Conservation (phyloP, 2,797 vertebrate genomes). For the Euthynnus affinis region DNA sequence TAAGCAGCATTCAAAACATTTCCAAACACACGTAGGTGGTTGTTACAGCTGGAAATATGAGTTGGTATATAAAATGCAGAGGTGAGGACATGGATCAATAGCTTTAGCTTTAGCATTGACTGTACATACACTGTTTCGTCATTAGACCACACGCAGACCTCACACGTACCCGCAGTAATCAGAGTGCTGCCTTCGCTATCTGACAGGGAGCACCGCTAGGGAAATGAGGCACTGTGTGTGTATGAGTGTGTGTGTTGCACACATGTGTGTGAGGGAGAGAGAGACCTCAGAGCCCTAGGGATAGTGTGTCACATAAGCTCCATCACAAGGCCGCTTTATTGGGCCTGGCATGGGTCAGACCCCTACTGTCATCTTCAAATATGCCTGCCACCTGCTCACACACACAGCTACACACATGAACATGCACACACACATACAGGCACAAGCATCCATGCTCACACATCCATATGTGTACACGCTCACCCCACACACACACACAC, state of each 20-base stretch:
- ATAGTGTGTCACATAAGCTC: slow-evolving; percentile 85
- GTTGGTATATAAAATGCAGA: slow-evolving; percentile 38
- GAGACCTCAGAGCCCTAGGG: slow-evolving; percentile 76
- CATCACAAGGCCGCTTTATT: slow-evolving; percentile 85
- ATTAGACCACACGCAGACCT: slow-evolving; percentile 67
- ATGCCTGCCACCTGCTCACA: slow-evolving; percentile 84
- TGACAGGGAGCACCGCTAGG: slow-evolving; percentile 59
- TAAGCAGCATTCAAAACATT: slow-evolving; percentile 53
- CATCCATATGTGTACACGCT: slow-evolving; percentile 56
- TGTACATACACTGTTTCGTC: slow-evolving; percentile 45
- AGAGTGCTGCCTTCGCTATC: slow-evolving; percentile 56
- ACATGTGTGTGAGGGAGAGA: slow-evolving; percentile 51
- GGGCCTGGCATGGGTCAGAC: slow-evolving; percentile 85
- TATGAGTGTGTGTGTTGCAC: slow-evolving; percentile 29
- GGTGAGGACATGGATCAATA: slow-evolving; percentile 61
- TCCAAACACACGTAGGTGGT: slow-evolving; percentile 49
- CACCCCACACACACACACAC: slow-evolving; percentile 51
- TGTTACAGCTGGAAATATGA: slow-evolving; percentile 49
- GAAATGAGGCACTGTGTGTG: slow-evolving; percentile 52
- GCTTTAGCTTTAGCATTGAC: slow-evolving; percentile 27
- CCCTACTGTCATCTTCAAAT: slow-evolving; percentile 87
- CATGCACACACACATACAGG: slow-evolving; percentile 15
- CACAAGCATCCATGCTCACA: slow-evolving; percentile 44
- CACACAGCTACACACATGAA: slow-evolving; percentile 33
- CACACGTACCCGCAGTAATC: slow-evolving; percentile 57